These are phyloP conservation scores for Leontocebus nigricollis DNA, from an alignment of 2,797 vertebrate genomes.

Conservation along the genomic window DNA sequence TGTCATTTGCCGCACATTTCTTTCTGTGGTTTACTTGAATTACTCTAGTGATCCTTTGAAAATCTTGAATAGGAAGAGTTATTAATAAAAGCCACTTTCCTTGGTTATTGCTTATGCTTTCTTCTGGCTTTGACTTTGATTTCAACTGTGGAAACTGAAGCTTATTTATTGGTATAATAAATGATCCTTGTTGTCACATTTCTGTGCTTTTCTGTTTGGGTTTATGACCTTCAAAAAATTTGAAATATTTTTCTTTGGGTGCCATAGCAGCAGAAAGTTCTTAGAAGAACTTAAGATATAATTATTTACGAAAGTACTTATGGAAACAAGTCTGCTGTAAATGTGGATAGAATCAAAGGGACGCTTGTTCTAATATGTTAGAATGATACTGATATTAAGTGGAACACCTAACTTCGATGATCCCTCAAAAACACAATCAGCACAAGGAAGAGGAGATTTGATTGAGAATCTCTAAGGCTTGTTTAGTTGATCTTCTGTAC, in stretches of 20 bases:
- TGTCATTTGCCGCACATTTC: background rate
- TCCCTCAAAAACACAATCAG: background rate
- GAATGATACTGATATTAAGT: background rate
- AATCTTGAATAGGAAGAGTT: background rate
- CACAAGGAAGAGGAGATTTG: background rate
- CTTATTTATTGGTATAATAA: slow-evolving; percentile 15
- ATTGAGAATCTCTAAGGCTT: background rate
- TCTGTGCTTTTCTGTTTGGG: slow-evolving; percentile 25
- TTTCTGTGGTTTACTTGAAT: slow-evolving; percentile 40
- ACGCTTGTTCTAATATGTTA: background rate
- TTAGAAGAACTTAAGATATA: slow-evolving; percentile 7
- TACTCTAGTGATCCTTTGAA: background rate
- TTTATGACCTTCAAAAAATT: background rate
- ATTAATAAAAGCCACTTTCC: slow-evolving; percentile 5
- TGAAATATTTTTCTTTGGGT: background rate
- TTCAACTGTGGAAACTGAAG: background rate
- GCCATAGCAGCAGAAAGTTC: background rate
- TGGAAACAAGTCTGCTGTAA: background rate
- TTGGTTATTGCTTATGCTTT: background rate
- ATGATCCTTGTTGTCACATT: slow-evolving; percentile 19
- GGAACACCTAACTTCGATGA: background rate
- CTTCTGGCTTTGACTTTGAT: slow-evolving; percentile 20
- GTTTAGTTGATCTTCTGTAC: background rate
- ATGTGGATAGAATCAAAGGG: background rate
- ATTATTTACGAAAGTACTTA: slow-evolving; percentile 33